Base-by-base conservation (phyloP, 1,140 invertebrate genomes). In the Ceratosolen fusciceps region DNA sequence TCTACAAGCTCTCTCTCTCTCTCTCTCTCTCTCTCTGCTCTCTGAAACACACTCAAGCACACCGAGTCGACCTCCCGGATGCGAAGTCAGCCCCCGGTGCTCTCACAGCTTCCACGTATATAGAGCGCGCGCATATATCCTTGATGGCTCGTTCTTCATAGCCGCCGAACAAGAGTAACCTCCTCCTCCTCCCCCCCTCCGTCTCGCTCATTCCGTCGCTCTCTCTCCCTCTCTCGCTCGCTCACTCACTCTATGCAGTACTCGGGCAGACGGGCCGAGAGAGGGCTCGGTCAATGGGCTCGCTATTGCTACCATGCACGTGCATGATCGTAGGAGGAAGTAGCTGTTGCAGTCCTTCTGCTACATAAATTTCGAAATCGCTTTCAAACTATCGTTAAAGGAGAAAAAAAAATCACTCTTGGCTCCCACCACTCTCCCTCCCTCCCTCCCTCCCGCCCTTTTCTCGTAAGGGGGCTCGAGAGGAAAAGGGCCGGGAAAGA, bases 301-400 rank as follows among this genome's bases (percentile, higher is more conserved):
- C n/a, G n/a, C n/a, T n/a, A n/a, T n/a, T n/a, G n/a, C n/a, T n/a
- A n/a, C n/a, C n/a, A 52, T 31, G 68, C 16, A 34, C 54, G 24
- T 47, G 34, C 52, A 37, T 52, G 26, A 37, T 62, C 62, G 58
- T 24, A 26, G 47, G 62, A 37, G 54, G 73, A 26, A 62, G 62
- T 54, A 37, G 29, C 77, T 10, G 12, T 16, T n/a, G n/a, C n/a
- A 54, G 52, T 21, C 71, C 58, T 79, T 79, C 78, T 73, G 62
- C 31, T 14, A 70, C 60, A 79, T 79, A 79, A 79, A 79, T 68
- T 74, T 74, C 14, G 26, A 68, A 70, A 79, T 67, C 72, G 62
- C 24, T 58, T 70, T 79, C 56, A 62, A 70, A 54, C 24, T 29
- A 70, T 74, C 70, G 77, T 73, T 79, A 70, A 79, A 72, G 39